These are phyloP conservation scores for Drosophila carrolli DNA, from an alignment of 1,140 invertebrate species.

Conservation along the genomic window DNA sequence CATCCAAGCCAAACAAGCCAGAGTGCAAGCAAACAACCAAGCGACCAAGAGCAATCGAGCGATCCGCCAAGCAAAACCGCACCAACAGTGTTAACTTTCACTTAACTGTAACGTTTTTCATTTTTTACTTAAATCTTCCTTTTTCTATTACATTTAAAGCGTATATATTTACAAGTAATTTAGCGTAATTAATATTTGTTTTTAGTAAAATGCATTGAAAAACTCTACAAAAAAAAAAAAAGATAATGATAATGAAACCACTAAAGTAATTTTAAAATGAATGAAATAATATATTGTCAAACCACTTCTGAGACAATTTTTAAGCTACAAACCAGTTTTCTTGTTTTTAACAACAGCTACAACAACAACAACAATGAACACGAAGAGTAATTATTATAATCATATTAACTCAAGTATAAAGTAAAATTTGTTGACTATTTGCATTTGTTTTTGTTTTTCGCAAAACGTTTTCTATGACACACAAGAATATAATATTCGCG, in stretches of 20 bases:
- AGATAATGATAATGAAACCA: constrained; percentile 48
- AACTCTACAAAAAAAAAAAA: constrained; percentile 58
- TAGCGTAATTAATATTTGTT: constrained; percentile 81
- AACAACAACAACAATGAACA: constrained; percentile 45
- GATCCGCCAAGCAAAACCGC: constrained; percentile 45
- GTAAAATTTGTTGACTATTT: constrained; percentile 76
- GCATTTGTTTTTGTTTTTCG: constrained; percentile 83
- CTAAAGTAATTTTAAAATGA: constrained; percentile 75
- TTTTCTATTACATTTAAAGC: constrained; percentile 77
- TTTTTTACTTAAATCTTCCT: constrained; percentile 62
- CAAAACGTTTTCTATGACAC: constrained; percentile 70
- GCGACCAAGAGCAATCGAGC: constrained; percentile 32
- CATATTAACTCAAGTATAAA: constrained; percentile 69
- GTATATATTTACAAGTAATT: constrained; percentile 79
- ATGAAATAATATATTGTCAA: constrained; percentile 49
- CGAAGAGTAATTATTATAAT: constrained; percentile 66
- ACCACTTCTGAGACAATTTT: constrained; percentile 63
- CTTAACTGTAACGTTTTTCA: constrained; percentile 71
- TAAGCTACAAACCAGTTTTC: constrained; percentile 77
- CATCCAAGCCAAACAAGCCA: constrained; percentile 10
- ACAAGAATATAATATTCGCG: constrained; percentile 58
- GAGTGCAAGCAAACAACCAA: constrained; percentile 22
- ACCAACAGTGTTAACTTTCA: constrained; percentile 55
- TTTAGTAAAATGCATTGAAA: constrained; percentile 76
- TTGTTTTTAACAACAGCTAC: constrained; percentile 80